Evolutionary conservation across 2,888 invertebrate species (phyloP).

Genomic region (Dolichomitus sp.): DNA sequence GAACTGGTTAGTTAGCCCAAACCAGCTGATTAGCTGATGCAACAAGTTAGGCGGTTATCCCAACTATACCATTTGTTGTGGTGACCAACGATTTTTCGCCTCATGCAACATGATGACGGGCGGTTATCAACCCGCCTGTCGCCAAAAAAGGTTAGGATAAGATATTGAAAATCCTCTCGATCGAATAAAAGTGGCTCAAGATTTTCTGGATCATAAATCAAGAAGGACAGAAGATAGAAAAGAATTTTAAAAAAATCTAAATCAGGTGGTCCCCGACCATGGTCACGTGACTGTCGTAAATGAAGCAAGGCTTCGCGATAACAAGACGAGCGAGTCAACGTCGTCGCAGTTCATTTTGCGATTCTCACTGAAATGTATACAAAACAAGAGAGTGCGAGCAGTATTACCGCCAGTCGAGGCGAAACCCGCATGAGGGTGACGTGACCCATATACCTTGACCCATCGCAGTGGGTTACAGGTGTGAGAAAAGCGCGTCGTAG

Average conservation of each 20-base stretch:
- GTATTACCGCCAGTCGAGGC: constrained; percentile 58
- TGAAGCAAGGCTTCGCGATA: constrained; percentile 81
- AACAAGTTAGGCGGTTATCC: too few relatives aligned
- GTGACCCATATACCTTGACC: constrained; percentile 85
- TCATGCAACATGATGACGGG: not conserved
- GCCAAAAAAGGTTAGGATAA: not conserved
- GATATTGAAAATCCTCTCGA: not conserved
- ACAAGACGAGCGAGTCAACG: constrained; percentile 61
- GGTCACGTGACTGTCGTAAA: constrained; percentile 72
- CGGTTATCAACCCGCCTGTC: not conserved
- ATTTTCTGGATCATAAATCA: constrained; percentile 48
- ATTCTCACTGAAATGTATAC: constrained; percentile 55
- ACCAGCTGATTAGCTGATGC: too few relatives aligned
- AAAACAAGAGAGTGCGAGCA: constrained; percentile 62
- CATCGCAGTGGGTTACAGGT: constrained; percentile 80
- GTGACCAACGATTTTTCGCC: too few relatives aligned
- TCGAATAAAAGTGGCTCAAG: not conserved
- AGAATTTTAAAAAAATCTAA: constrained; percentile 2
- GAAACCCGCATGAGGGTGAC: constrained; percentile 85
- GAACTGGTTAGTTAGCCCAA: too few relatives aligned
- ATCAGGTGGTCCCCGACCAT: constrained; percentile 72
- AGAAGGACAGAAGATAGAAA: not conserved
- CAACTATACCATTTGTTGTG: too few relatives aligned
- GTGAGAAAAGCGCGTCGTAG: constrained; percentile 65
- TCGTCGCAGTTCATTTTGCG: constrained; percentile 29